phyloP scores from a whole-genome alignment of 1,140 invertebrate species.

The Cotesia chilonis region DNA sequence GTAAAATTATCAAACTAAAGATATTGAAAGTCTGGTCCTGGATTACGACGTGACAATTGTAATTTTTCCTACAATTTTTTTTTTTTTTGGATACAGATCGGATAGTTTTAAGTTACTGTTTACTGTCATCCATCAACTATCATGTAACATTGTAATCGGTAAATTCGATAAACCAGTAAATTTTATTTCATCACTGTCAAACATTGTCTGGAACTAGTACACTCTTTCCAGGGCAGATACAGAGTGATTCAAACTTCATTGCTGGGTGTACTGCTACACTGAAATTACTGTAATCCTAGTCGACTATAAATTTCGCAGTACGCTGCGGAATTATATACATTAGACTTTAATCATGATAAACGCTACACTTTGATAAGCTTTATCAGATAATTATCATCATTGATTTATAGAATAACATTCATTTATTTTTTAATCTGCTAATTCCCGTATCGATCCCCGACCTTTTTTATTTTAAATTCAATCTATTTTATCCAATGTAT shows the following conservation, averaged over 20 bases:
- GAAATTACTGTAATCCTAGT: conserved; percentile 35
- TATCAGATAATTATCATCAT: conserved; percentile 20
- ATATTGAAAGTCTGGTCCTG: too few relatives aligned
- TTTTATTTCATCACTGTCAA: conserved; percentile 31
- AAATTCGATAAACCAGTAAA: conserved; percentile 31
- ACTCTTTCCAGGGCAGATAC: neutral
- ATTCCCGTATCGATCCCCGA: too few relatives aligned
- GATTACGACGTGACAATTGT: too few relatives aligned
- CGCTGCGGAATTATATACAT: conserved; percentile 12
- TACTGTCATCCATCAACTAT: too few relatives aligned
- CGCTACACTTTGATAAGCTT: conserved; percentile 15
- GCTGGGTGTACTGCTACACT: conserved; percentile 7
- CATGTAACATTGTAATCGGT: neutral
- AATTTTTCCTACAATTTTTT: too few relatives aligned
- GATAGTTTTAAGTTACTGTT: too few relatives aligned
- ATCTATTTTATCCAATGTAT: too few relatives aligned
- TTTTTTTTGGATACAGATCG: too few relatives aligned
- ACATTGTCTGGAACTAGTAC: neutral
- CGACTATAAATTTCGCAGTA: conserved; percentile 28
- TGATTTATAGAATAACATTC: conserved; percentile 1
- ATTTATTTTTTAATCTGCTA: neutral
- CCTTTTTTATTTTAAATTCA: too few relatives aligned
- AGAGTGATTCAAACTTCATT: conserved; percentile 36
- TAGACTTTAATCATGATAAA: conserved; percentile 23
- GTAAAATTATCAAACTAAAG: too few relatives aligned